Base-by-base conservation (phyloP, 2,888 invertebrate genomes). In the Cynaeus angustus region DNA sequence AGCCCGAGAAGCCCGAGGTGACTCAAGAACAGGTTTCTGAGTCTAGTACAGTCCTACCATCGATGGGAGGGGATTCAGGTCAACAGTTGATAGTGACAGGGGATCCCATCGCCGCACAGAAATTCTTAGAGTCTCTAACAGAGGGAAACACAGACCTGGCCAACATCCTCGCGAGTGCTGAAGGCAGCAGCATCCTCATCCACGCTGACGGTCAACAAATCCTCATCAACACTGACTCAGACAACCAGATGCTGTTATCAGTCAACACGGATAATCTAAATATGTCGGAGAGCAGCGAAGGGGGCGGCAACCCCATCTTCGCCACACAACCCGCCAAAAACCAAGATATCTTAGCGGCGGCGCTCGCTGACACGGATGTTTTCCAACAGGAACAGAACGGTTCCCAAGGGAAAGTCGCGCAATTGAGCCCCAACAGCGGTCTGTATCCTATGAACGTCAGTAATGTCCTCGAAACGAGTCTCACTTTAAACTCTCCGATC, bases 401-500 rank as follows among this genome's bases (percentile, higher is more conserved):
- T 0, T 70, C 73, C 26, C 85, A 87, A 58, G 86, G 87, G 16
- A 84, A 81, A 71, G 81, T 87, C 7, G 87, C 89, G 5, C 89
- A 90, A 67, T 83, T 87, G 12, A 89, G 89, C 68, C 88, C 91
- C 0, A 89, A 89, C 72, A 71, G 67, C 6, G 88, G 89, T 41
- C 85, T 91, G 12, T 86, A 89, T 83, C 86, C 90, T 70, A 85
- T 88, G 77, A 86, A 86, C 64, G 86, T 87, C 21, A 84, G 91
- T 66, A 88, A 90, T 72, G 92, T 93, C 0, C 89, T 91, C 2
- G 94, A 94, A 83, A 94, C 94, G 0, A 94, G 92, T 75, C 87
- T 92, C 3, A 86, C 94, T 10, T 89, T 93, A 80, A 93, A 91
- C 83, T 92, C 90, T 1, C 91, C 94, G 0, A 94, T 94, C 59